Evolutionary conservation across 2,113 vertebrate species (phyloP).

Genomic region (Atlantisia rogersi): DNA sequence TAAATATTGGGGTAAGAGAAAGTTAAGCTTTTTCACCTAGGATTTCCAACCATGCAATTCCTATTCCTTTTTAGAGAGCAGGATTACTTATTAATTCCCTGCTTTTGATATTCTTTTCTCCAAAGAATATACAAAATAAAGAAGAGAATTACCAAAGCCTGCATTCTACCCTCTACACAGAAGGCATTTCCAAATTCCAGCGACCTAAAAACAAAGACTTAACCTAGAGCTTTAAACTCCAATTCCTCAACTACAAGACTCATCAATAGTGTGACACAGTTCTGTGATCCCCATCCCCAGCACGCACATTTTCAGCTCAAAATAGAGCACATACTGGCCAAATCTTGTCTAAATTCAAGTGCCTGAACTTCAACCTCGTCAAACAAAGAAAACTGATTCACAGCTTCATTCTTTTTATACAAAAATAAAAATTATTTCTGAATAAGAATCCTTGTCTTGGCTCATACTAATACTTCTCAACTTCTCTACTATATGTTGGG

Average conservation of each 20-base stretch:
- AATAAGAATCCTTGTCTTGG: background rate
- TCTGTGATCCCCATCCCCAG: background rate
- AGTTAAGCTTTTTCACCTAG: background rate
- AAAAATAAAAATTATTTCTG: background rate
- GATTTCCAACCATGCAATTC: background rate
- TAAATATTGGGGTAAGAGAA: slow-evolving; percentile 1
- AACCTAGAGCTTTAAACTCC: background rate
- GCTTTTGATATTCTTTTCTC: background rate
- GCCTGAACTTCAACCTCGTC: background rate
- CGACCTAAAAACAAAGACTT: background rate
- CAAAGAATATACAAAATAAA: background rate
- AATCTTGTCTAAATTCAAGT: background rate
- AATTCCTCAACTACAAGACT: background rate
- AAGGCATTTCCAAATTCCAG: background rate
- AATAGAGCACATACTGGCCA: background rate
- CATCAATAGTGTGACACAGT: fast-evolving
- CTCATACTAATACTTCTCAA: background rate
- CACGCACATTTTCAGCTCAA: background rate
- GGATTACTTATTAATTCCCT: background rate
- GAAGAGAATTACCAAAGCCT: background rate
- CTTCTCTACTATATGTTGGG: background rate
- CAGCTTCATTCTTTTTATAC: background rate
- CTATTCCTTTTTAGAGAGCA: background rate
- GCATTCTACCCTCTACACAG: background rate
- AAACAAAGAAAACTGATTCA: background rate